These are phyloP conservation scores for Dreissena rostriformis DNA, from an alignment of 1,140 invertebrate genomes.

Conservation along the genomic window DNA sequence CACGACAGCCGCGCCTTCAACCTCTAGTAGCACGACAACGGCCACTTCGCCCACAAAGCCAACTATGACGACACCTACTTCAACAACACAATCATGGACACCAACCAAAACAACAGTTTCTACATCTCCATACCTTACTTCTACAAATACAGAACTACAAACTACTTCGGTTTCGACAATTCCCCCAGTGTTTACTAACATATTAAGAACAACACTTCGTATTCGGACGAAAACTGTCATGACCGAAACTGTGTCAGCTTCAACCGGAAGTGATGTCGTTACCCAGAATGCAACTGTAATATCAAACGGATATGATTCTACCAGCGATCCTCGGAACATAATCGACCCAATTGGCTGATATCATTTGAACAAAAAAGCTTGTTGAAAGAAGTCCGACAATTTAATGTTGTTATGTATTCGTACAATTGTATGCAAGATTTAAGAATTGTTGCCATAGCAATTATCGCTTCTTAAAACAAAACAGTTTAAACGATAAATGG, in stretches of 20 bases:
- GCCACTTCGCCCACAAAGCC: background rate
- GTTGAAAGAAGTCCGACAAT: too few species aligned
- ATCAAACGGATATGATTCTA: too few species aligned
- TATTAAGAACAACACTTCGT: background rate
- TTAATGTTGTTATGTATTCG: too few species aligned
- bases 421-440: too few species aligned
- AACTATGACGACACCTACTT: background rate
- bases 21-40: background rate
- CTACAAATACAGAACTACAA: background rate
- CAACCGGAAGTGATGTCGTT: too few species aligned
- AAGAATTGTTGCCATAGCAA: too few species aligned
- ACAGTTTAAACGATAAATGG: too few species aligned
- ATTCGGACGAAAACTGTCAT: background rate
- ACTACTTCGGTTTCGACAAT: background rate
- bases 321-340: too few species aligned
- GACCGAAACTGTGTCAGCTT: background rate
- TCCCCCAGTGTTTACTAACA: background rate
- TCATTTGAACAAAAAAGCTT: too few species aligned
- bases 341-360: too few species aligned
- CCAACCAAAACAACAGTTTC: background rate
- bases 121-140: background rate
- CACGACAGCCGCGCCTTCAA: background rate
- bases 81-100: background rate
- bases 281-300: too few species aligned
- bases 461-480: too few species aligned